These are phyloP conservation scores for Orcinus orca DNA, from an alignment of 2,113 vertebrate species.

Conservation along the genomic window DNA sequence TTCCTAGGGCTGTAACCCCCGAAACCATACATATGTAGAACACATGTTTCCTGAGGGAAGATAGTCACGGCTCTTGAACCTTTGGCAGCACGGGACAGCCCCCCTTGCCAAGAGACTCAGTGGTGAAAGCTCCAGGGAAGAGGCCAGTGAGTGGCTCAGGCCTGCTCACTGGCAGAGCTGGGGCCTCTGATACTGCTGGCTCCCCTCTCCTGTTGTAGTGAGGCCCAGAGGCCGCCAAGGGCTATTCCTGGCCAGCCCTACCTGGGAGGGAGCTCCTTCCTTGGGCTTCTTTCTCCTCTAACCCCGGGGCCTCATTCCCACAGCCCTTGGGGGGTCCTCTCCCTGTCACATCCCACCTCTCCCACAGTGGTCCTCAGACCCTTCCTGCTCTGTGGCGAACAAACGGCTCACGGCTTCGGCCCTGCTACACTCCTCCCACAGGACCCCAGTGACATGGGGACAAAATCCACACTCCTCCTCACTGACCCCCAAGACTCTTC, in stretches of 20 bases:
- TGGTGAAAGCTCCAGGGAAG: not conserved
- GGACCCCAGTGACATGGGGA: not conserved
- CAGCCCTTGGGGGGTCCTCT: not conserved
- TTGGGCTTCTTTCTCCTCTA: not conserved
- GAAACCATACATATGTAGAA: not conserved
- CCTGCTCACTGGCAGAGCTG: not conserved
- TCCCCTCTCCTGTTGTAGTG: not conserved
- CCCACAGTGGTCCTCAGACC: not conserved
- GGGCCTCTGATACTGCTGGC: not conserved
- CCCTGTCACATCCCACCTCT: not conserved
- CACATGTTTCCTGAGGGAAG: not conserved
- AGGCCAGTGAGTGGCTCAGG: not conserved
- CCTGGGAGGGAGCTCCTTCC: not conserved
- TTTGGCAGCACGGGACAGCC: not conserved
- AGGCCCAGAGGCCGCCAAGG: not conserved
- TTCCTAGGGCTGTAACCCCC: not conserved
- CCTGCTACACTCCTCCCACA: not conserved
- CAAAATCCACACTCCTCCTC: not conserved
- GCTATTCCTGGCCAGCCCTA: not conserved
- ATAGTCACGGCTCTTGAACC: not conserved
- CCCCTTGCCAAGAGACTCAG: not conserved
- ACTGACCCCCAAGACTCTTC: not conserved
- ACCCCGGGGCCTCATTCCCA: not conserved
- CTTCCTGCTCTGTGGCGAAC: not conserved
- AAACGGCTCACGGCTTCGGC: not conserved